Base-by-base conservation (phyloP, 2,797 vertebrate genomes). In the Pangasius krempfi region DNA sequence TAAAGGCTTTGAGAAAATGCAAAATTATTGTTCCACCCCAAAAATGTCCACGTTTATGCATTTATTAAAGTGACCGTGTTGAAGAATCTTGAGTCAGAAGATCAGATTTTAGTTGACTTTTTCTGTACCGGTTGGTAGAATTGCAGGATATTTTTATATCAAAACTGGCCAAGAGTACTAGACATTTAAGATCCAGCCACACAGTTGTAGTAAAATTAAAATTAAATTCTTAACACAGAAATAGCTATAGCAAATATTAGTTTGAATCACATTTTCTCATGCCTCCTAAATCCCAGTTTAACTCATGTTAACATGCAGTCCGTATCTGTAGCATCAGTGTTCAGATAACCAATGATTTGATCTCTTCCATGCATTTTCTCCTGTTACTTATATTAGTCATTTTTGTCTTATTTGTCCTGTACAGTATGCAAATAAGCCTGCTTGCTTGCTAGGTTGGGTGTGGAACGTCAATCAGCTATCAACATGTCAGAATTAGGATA, bases 401-500 rank as follows among this genome's bases (percentile, higher is more conserved):
- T 1, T 80, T 80, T 76, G 44, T n/a, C 13, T 16, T 75, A 50
- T 76, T 82, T 44, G 16, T 16, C 25, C 12, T 62, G 54, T 62
- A 62, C 56, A 9, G 37, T 40, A 62, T 82, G 80, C 80, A 27
- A 62, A 62, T 62, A 44, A 82, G 9, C 20, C 56, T 8, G 37
- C 58, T 44, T 60, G 33, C 56, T 44, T 82, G 10, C 37, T 40
- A 27, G 56, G 56, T 44, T 58, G 52, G 58, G n/a, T 56, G 52
- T 58, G 16, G 52, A 56, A 58, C 37, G 4, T 82, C 56, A 82
- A 9, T 62, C 37, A 82, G 56, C 37, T 62, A 13, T 82, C 33
- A 82, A n/a, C 20, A 44, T 82, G 37, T 62, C 80, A 44, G 80
- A 82, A 44, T 62, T 44, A n/a, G 56, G 22, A 82, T 62, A 82